Percentiles rank a stretch among this genome's conserved stretches.
phyloP scores from a whole-genome alignment of 2,888 invertebrate species.

The Portevinia maculata region DNA sequence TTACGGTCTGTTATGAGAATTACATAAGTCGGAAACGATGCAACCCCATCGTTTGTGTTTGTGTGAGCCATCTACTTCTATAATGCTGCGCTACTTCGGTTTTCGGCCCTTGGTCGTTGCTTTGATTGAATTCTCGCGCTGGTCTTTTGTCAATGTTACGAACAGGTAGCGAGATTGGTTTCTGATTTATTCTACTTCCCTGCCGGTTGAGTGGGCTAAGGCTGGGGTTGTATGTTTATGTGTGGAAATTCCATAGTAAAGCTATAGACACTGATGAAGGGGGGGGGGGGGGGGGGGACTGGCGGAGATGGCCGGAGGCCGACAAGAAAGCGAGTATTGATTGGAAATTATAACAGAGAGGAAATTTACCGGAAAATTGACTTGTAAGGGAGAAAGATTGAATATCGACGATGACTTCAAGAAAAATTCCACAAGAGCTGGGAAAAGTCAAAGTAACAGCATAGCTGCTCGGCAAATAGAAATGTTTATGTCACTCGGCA shows the following conservation, averaged over 20 bases:
- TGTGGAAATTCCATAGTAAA: slow-evolving; percentile 23
- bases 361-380: slow-evolving; percentile 82
- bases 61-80: slow-evolving; percentile 29
- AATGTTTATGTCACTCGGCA: slow-evolving; percentile 69
- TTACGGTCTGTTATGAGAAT: slow-evolving; percentile 72
- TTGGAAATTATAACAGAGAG: slow-evolving; percentile 81
- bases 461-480: slow-evolving; percentile 55
- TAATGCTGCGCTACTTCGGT: not conserved
- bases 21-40: slow-evolving; percentile 62
- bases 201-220: not conserved
- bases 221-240: slow-evolving; percentile 7
- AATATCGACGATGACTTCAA: slow-evolving; percentile 70
- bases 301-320: slow-evolving; percentile 55
- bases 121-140: slow-evolving; percentile 74
- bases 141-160: slow-evolving; percentile 74
- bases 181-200: slow-evolving; percentile 68
- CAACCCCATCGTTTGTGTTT: slow-evolving; percentile 58
- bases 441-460: slow-evolving; percentile 6
- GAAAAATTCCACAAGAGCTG: slow-evolving; percentile 57
- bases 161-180: slow-evolving; percentile 74
- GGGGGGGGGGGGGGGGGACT: slow-evolving; percentile 9
- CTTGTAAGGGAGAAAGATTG: slow-evolving; percentile 76
- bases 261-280: slow-evolving; percentile 13
- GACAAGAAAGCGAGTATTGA: slow-evolving; percentile 78
- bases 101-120: slow-evolving; percentile 32